These are phyloP conservation scores for Steromphala cineraria DNA, from an alignment of 2,888 invertebrate species.

Conservation along the genomic window DNA sequence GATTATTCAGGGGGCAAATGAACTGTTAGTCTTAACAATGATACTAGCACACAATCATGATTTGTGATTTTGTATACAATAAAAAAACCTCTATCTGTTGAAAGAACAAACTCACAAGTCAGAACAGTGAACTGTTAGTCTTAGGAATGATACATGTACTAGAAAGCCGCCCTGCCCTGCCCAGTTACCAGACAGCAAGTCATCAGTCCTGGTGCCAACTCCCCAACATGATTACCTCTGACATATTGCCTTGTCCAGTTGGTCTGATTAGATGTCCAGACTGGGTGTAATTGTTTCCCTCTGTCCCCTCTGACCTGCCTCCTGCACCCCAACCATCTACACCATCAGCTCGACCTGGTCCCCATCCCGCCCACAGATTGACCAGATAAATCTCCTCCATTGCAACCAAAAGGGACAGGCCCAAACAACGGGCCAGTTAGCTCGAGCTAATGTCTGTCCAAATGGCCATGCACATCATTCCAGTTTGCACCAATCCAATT, in stretches of 20 bases:
- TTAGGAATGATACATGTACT: too few species aligned
- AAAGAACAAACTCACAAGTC: too few species aligned
- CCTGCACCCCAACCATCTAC: neutral
- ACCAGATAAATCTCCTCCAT: neutral
- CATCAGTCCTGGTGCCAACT: too few species aligned
- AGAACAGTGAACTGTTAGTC: too few species aligned
- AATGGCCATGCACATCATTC: conserved; percentile 1
- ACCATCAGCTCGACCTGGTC: neutral
- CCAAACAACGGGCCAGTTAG: neutral
- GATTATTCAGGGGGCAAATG: too few species aligned
- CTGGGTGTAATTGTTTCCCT: neutral
- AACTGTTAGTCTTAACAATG: too few species aligned
- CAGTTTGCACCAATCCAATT: conserved; percentile 15
- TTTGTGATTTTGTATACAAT: too few species aligned
- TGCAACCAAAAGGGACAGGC: neutral
- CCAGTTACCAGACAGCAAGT: too few species aligned
- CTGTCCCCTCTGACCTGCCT: neutral
- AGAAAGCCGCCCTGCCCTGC: too few species aligned
- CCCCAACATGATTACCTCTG: neutral
- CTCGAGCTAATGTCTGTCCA: neutral
- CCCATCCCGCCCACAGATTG: neutral
- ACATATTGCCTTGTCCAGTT: neutral
- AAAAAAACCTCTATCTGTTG: too few species aligned
- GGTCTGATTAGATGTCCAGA: neutral
- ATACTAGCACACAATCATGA: too few species aligned